These are phyloP conservation scores for Ceratina australensis DNA, from an alignment of 1,140 invertebrate species.

Conservation along the genomic window DNA sequence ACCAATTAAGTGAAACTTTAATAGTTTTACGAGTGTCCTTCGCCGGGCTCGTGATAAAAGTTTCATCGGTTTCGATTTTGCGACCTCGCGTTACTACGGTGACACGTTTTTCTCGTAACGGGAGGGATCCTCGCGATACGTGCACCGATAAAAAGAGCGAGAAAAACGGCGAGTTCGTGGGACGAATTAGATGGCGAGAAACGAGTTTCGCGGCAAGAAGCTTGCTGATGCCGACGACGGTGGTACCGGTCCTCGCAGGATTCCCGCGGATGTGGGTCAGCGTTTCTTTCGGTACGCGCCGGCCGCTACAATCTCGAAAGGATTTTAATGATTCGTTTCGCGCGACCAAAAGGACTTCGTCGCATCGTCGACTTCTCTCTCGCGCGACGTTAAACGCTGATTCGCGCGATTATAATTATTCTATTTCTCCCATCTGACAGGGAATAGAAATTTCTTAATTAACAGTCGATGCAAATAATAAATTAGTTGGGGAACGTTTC, in stretches of 20 bases:
- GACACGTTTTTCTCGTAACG: not conserved
- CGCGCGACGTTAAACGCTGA: no score
- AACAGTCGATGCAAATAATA: no score
- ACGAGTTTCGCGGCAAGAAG: not conserved
- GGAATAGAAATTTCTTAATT: no score
- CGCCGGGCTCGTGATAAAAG: not conserved
- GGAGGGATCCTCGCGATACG: not conserved
- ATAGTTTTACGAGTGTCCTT: not conserved
- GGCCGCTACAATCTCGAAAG: not conserved
- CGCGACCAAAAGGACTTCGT: no score
- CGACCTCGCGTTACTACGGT: not conserved
- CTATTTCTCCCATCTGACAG: no score
- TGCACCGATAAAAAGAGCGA: no score
- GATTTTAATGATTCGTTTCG: conserved; percentile 18
- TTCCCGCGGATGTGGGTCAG: not conserved
- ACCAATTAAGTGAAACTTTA: not conserved
- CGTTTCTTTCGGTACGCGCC: not conserved
- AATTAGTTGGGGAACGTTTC: no score
- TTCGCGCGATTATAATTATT: no score
- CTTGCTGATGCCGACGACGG: no score
- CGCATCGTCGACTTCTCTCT: no score
- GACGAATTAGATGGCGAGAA: not conserved
- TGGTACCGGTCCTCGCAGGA: not conserved
- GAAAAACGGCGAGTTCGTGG: no score
- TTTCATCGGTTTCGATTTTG: not conserved